These are phyloP conservation scores for Meda fulgida DNA, from an alignment of 2,797 vertebrate species.

Conservation along the genomic window DNA sequence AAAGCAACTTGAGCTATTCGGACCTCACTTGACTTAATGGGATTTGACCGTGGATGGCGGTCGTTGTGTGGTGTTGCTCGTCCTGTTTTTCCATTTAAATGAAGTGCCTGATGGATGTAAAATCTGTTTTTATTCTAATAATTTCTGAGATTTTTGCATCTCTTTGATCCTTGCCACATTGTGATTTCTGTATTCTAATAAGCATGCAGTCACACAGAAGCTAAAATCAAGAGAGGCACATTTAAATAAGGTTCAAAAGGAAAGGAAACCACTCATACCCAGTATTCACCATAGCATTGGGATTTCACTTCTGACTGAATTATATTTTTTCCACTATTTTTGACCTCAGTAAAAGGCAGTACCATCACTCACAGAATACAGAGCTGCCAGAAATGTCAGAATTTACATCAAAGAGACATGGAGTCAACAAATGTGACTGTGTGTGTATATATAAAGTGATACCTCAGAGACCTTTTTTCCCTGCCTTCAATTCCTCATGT, in stretches of 20 bases:
- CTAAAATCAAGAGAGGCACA: slow-evolving; percentile 17
- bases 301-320: slow-evolving; percentile 31
- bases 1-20: slow-evolving; percentile 43
- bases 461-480: slow-evolving; percentile 34
- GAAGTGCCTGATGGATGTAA: slow-evolving; percentile 48
- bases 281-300: slow-evolving; percentile 21
- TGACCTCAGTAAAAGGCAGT: slow-evolving; percentile 58
- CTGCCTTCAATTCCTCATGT: slow-evolving; percentile 45
- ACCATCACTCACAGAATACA: slow-evolving; percentile 62
- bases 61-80: slow-evolving; percentile 14
- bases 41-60: slow-evolving; percentile 36
- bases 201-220: slow-evolving; percentile 10
- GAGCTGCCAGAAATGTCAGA: slow-evolving; percentile 75
- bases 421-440: slow-evolving; percentile 51
- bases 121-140: slow-evolving; percentile 42
- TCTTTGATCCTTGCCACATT: slow-evolving; percentile 55
- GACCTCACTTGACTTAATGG: slow-evolving; percentile 55
- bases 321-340: slow-evolving; percentile 19
- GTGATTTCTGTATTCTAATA: slow-evolving; percentile 29
- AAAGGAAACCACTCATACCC: slow-evolving; percentile 24
- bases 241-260: slow-evolving; percentile 44
- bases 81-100: slow-evolving; percentile 47
- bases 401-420: slow-evolving; percentile 76
- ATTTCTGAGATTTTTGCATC: slow-evolving; percentile 43
- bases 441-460: slow-evolving; percentile 30